phyloP scores from a whole-genome alignment of 1,140 invertebrate species.

The Meloidogyne chitwoodi region DNA sequence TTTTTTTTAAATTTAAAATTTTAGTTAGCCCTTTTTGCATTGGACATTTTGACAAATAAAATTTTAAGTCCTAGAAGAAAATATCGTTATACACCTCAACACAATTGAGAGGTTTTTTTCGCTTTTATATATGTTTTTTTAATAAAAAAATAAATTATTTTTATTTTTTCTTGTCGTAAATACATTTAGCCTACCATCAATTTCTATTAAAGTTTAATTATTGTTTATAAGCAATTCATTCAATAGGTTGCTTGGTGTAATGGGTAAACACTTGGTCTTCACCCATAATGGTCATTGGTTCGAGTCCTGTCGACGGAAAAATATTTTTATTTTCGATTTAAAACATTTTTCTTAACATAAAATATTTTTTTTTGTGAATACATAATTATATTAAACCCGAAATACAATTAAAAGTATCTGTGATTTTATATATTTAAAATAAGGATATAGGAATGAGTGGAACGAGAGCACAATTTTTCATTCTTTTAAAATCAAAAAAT shows the following conservation, averaged over 20 bases:
- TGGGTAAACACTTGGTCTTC: not conserved
- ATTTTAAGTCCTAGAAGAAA: slow-evolving; percentile 28
- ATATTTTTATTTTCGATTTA: not conserved
- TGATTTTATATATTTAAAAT: not conserved
- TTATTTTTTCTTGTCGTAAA: no score
- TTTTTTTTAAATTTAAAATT: not conserved
- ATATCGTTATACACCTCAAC: slow-evolving; percentile 17
- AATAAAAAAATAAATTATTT: not conserved
- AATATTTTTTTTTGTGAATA: no score
- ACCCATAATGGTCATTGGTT: not conserved
- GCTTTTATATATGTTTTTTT: not conserved
- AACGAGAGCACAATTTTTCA: not conserved
- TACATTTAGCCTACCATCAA: no score
- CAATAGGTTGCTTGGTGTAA: not conserved
- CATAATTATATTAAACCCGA: not conserved
- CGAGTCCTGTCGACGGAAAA: not conserved
- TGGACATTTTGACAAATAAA: slow-evolving; percentile 37
- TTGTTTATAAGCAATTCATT: not conserved
- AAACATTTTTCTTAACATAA: not conserved
- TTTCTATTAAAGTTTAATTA: no score
- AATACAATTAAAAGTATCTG: no score
- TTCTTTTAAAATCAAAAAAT: not conserved
- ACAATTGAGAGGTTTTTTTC: slow-evolving; percentile 5
- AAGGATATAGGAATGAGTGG: not conserved
- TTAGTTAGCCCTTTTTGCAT: slow-evolving; percentile 30